Evolutionary conservation across 2,888 invertebrate species (phyloP).

Genomic region (Nyleta sp.): DNA sequence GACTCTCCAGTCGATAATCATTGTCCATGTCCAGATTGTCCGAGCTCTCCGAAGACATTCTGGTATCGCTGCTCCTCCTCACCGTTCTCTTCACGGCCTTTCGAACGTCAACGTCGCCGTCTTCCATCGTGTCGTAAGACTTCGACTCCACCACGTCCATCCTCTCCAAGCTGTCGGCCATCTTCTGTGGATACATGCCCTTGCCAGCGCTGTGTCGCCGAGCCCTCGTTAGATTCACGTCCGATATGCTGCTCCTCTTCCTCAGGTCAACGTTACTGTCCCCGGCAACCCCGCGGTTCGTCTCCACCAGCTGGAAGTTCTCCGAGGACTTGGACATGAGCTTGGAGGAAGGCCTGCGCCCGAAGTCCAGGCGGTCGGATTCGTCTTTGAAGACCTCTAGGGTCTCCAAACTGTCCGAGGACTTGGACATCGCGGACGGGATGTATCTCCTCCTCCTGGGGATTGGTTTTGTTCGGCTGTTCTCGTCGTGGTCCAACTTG

Average conservation of each 20-base stretch:
- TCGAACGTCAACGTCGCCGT: conserved; percentile 33
- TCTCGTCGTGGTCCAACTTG: conserved; percentile 72
- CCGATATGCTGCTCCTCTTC: conserved; percentile 77
- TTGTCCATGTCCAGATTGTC: conserved; percentile 78
- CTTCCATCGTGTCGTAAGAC: conserved; percentile 57
- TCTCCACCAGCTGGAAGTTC: conserved; percentile 69
- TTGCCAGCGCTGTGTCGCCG: conserved; percentile 42
- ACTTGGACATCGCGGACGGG: conserved; percentile 76
- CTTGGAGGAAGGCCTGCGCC: conserved; percentile 61
- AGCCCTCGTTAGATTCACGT: conserved; percentile 72
- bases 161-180: conserved; percentile 76
- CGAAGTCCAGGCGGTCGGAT: conserved; percentile 50
- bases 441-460: conserved; percentile 68
- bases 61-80: conserved; percentile 68
- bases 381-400: conserved; percentile 74
- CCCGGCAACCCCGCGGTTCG: background rate
- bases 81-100: conserved; percentile 29
- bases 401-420: conserved; percentile 78
- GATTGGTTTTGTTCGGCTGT: conserved; percentile 68
- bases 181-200: conserved; percentile 71
- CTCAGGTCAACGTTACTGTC: conserved; percentile 69
- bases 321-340: conserved; percentile 79
- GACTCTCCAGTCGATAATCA: conserved; percentile 72
- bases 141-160: conserved; percentile 61
- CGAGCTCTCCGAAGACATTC: conserved; percentile 78